A percentile compares a stretch with the other conserved stretches of the same genome.
Evolutionary conservation across 2,113 vertebrate species (phyloP).

Genomic region (Amblyopsis rosae): DNA sequence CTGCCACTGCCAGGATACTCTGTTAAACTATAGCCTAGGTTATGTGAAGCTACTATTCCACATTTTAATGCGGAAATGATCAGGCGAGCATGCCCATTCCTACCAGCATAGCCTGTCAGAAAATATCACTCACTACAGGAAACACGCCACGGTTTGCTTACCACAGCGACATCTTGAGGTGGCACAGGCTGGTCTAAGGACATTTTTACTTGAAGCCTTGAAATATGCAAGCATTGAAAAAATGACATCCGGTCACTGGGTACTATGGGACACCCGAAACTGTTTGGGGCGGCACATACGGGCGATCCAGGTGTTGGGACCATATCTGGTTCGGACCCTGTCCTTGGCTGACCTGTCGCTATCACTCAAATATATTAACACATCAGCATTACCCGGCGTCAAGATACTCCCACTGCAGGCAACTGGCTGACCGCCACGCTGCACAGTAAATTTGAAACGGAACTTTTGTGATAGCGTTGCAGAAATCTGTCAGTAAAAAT

Average conservation of each 20-base stretch:
- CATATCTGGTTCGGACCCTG: slow-evolving; percentile 17
- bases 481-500: slow-evolving; percentile 54
- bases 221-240: neutral
- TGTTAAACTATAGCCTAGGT: no score
- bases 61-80: no score
- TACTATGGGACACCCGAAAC: slow-evolving; percentile 47
- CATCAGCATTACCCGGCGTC: slow-evolving; percentile 68
- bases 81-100: no score
- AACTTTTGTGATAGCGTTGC: slow-evolving; percentile 32
- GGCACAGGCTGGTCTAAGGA: neutral
- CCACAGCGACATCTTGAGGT: neutral
- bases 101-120: no score
- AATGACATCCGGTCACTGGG: neutral
- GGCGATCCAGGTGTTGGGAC: slow-evolving; percentile 70
- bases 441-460: slow-evolving; percentile 33
- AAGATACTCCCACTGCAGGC: neutral
- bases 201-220: neutral
- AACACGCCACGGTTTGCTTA: no score
- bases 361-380: slow-evolving; percentile 68
- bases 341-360: slow-evolving; percentile 56
- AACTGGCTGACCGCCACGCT: no score
- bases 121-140: no score
- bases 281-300: slow-evolving; percentile 68
- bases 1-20: no score
- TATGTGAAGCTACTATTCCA: no score